A percentile compares a stretch with the other conserved stretches of the same genome.
Evolutionary conservation across 37 sponge, comb jelly and placozoan species (phyloP).

Genomic region (Chondrosia reniformis): DNA sequence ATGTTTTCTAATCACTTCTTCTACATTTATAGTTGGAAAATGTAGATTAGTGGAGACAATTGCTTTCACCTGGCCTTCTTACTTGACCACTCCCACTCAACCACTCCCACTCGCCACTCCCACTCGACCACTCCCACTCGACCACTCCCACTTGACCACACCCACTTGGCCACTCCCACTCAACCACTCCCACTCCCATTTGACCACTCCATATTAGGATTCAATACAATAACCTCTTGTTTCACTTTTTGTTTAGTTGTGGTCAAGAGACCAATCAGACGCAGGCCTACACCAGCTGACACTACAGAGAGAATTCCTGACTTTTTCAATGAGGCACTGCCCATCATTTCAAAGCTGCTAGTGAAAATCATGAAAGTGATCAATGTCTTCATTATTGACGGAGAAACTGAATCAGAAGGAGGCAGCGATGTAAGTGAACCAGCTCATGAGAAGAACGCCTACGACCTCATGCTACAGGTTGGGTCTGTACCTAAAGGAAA

Average conservation of each 20-base stretch:
- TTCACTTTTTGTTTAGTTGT: not conserved
- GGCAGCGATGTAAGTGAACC: not conserved
- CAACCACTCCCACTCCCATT: not conserved
- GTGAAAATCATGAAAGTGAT: not conserved
- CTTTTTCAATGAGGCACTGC: constrained; percentile 2
- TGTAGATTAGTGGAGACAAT: too few species aligned
- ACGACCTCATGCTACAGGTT: constrained; percentile 4
- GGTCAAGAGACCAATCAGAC: constrained; percentile 8
- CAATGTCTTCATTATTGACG: constrained; percentile 1
- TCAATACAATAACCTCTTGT: not conserved
- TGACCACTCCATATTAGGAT: not conserved
- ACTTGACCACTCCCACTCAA: not conserved
- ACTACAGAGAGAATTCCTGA: constrained; percentile 2
- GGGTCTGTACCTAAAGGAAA: not conserved
- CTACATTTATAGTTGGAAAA: too few species aligned
- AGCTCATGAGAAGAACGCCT: not conserved
- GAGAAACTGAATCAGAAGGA: not conserved
- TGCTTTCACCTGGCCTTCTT: too few species aligned
- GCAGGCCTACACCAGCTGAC: constrained; percentile 24
- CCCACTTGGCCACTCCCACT: not conserved
- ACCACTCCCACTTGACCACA: constrained; percentile 14
- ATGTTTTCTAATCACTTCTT: too few species aligned
- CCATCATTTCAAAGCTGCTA: not conserved
- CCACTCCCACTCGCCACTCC: not conserved
- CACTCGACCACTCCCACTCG: constrained; percentile 1